Evolutionary conservation across 2,797 vertebrate genomes (phyloP).

Genomic region (Darevskia nairensis): DNA sequence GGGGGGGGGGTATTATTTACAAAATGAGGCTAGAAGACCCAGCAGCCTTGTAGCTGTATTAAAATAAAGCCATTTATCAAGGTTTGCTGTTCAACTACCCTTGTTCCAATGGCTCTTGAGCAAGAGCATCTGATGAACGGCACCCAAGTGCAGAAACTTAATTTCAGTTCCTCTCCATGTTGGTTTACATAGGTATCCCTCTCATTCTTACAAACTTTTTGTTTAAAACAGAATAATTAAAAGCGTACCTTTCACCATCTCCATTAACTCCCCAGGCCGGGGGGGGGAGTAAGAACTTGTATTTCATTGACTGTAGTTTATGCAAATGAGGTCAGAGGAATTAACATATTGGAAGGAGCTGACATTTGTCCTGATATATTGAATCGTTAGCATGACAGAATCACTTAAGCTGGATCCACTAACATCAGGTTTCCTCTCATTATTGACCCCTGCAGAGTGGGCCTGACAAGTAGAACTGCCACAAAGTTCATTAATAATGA

Average conservation of each 20-base stretch:
- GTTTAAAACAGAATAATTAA: constrained; percentile 47
- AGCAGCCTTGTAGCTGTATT: neutral
- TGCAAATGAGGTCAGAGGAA: constrained; percentile 89
- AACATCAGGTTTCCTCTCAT: constrained; percentile 93
- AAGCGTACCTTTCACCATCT: constrained; percentile 61
- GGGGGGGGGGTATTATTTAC: neutral
- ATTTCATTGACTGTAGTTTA: constrained; percentile 84
- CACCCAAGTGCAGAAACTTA: neutral
- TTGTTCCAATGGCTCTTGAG: neutral
- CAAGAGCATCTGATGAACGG: neutral
- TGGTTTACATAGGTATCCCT: neutral
- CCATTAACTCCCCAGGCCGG: constrained; percentile 67
- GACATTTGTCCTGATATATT: constrained; percentile 96
- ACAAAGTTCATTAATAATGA: constrained; percentile 99
- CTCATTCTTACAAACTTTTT: constrained; percentile 27
- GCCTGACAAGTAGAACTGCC: constrained; percentile 93
- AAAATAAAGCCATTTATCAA: neutral
- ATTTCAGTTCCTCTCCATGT: neutral
- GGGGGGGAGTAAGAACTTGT: constrained; percentile 67
- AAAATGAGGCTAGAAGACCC: neutral
- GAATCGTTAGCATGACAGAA: constrained; percentile 93
- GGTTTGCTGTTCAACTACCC: no score
- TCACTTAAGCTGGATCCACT: constrained; percentile 95
- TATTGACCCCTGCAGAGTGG: constrained; percentile 92
- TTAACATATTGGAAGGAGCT: constrained; percentile 94